A percentile compares a stretch with the other conserved stretches of the same genome.
Evolutionary conservation across 2,113 vertebrate species (phyloP).

Genomic region (Thryonomys swinderianus): DNA sequence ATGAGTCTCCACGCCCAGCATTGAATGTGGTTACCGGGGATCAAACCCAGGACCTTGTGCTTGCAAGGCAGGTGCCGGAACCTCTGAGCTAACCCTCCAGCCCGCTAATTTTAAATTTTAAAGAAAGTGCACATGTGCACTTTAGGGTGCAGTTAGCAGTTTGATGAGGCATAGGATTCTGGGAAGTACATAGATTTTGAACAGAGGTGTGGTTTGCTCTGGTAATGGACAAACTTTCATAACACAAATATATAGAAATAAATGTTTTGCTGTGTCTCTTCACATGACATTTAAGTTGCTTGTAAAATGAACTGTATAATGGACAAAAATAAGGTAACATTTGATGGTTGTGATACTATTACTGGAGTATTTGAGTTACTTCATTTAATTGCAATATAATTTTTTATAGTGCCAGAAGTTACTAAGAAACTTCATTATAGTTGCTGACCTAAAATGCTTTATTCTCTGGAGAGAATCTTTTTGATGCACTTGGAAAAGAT

Average conservation of each 20-base stretch:
- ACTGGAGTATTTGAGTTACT: background rate
- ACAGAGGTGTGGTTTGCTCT: background rate
- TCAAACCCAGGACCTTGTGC: no score
- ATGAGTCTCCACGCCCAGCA: no score
- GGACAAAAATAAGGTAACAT: background rate
- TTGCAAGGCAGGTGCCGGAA: no score
- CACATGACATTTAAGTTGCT: background rate
- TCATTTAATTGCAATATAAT: background rate
- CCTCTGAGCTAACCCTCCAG: no score
- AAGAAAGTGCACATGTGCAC: background rate
- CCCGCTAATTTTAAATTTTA: constrained; percentile 6
- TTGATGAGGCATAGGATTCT: background rate
- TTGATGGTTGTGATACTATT: background rate
- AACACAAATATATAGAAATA: background rate
- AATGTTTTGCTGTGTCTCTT: constrained; percentile 12
- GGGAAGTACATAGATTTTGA: background rate
- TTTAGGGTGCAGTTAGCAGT: background rate
- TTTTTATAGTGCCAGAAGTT: background rate
- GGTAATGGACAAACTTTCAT: background rate
- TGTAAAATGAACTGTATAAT: constrained; percentile 22
- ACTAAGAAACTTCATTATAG: background rate
- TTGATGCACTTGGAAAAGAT: background rate
- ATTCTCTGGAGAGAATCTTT: constrained; percentile 10
- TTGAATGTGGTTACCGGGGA: no score
- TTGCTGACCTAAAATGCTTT: background rate